Evolutionary conservation across 2,888 invertebrate genomes (phyloP).

Genomic region (Penaeus monodon): DNA sequence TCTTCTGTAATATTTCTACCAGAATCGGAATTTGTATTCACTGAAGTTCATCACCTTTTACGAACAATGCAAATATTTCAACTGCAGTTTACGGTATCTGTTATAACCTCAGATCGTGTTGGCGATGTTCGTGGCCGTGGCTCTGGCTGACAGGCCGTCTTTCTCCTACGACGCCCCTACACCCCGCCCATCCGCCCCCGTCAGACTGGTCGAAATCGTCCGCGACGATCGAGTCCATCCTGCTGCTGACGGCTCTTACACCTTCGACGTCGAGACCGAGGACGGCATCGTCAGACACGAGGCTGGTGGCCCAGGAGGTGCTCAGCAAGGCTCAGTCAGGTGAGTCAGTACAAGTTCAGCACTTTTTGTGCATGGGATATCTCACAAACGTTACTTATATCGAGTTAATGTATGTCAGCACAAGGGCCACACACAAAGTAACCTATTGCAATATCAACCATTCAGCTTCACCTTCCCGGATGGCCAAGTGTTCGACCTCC

Average conservation of each 20-base stretch:
- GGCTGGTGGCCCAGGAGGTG: conserved; percentile 9
- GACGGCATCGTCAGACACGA: conserved; percentile 35
- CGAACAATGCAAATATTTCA: too few relatives aligned
- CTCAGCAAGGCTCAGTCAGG: too few relatives aligned
- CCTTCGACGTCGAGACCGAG: conserved; percentile 33
- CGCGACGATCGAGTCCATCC: conserved; percentile 33
- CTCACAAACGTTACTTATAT: too few relatives aligned
- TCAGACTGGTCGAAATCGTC: conserved; percentile 3
- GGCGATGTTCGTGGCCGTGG: not conserved
- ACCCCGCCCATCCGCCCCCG: not conserved
- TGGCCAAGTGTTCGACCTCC: conserved; percentile 37
- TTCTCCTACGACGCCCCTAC: conserved; percentile 8
- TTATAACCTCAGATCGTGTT: too few relatives aligned
- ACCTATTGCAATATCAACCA: not conserved
- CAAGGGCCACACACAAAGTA: too few relatives aligned
- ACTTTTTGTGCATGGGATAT: too few relatives aligned
- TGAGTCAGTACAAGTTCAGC: too few relatives aligned
- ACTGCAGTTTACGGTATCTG: too few relatives aligned
- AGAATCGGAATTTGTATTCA: too few relatives aligned
- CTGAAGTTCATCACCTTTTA: too few relatives aligned
- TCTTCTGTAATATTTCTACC: too few relatives aligned
- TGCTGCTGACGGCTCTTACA: conserved; percentile 23
- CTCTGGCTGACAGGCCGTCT: not conserved
- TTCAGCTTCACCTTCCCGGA: conserved; percentile 37
- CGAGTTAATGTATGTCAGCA: too few relatives aligned